A percentile compares a stretch with the other conserved stretches of the same genome.
Conservation (phyloP, 2,797 vertebrate genomes). For the Gambelia wislizenii region DNA sequence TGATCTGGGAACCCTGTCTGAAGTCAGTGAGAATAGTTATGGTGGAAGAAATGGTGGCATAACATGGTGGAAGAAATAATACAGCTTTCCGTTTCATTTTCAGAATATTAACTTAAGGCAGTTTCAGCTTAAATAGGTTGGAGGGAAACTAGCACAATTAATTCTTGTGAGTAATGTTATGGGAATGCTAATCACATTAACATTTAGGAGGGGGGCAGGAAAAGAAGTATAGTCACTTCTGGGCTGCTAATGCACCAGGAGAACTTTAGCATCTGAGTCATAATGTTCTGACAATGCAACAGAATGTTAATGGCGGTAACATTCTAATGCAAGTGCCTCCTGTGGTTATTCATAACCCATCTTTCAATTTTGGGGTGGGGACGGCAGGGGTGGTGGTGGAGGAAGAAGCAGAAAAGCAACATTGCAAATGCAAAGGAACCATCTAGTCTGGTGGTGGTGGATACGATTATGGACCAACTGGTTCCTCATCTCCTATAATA, state of each 20-base stretch:
- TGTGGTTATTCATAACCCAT: not conserved
- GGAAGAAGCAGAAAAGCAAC: not conserved
- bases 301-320: constrained; percentile 10
- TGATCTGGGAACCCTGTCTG: too few species aligned
- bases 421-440: not conserved
- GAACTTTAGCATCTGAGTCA: constrained; percentile 19
- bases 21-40: too few species aligned
- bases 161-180: constrained; percentile 4
- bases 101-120: not conserved
- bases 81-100: not conserved
- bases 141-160: not conserved
- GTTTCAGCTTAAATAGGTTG: not conserved
- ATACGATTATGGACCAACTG: not conserved
- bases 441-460: not conserved
- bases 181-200: constrained; percentile 26
- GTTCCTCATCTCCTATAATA: not conserved
- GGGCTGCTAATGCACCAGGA: not conserved
- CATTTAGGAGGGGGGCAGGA: not conserved
- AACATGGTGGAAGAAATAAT: not conserved
- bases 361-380: not conserved
- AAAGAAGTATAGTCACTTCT: not conserved
- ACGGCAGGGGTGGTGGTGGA: too few species aligned
- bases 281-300: not conserved
- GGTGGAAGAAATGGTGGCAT: not conserved
- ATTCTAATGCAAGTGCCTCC: not conserved